Evolutionary conservation across 2,113 vertebrate genomes (phyloP), one percentile per base, ranked within the genome.

Genomic region (Tinamus guttatus): DNA sequence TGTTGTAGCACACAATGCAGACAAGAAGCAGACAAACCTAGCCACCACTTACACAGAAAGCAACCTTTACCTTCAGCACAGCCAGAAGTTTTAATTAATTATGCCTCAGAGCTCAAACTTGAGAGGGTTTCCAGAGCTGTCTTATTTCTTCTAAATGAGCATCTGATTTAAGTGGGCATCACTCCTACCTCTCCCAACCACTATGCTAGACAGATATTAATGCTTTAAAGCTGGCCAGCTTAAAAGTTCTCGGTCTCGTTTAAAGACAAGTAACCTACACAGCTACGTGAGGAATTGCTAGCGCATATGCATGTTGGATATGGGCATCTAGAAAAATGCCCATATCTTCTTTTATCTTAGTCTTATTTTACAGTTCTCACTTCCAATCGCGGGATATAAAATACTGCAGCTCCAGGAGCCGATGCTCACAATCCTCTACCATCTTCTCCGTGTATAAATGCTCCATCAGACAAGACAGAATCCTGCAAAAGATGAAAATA

Each of bases 321-420:
- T 17, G 70, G 68, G 56, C 25, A 81, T 4, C n/a, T 59, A 8
- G n/a, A 34, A 51, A 49, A 71, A 15, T 2, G 15, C 74, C 25
- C 38, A 64, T 49, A 24, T 22, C 49, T 49, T 49, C 49, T 49
- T 49, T 49, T 49, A 49, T 49, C 47, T 12, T 60, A 56, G 32
- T 22, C 28, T n/a, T 34, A 13, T 67, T 83, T 92, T 45, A 56
- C 69, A 93, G 52, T 45, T 97, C 99, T 97, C 89, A 99, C 99
- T 99, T 99, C 99, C 99, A 99, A 83, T 99, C 99, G 90, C 99
- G 98, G 67, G 99, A 99, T 71, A 99, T 99, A 78, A 99, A 99
- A 97, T 99, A 99, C 70, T 99, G 99, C 47, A 99, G 98, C 96
- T 99, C 99, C 94, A 99, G 86, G n/a, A 99, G 98, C 11, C 99